These are phyloP conservation scores for Dascyllus trimaculatus DNA, from an alignment of 2,113 vertebrate species.

Conservation along the genomic window DNA sequence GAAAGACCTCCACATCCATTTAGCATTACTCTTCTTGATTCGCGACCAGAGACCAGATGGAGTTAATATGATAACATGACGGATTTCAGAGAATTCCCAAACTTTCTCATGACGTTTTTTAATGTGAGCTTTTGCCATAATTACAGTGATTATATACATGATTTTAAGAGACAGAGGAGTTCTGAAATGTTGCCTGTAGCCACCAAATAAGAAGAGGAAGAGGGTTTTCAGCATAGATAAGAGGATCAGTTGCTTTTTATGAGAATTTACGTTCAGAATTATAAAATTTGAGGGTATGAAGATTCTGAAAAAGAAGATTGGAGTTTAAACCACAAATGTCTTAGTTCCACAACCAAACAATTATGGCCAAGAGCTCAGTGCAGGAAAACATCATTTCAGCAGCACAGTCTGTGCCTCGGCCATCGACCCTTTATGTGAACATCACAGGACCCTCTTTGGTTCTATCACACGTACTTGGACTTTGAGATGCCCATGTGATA, in stretches of 20 bases:
- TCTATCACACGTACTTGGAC: constrained; percentile 51
- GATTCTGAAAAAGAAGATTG: constrained; percentile 39
- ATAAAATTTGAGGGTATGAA: constrained; percentile 30
- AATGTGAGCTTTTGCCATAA: constrained; percentile 43
- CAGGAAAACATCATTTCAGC: constrained; percentile 21
- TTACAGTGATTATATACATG: constrained; percentile 52
- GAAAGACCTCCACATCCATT: constrained; percentile 13
- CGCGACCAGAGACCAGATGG: constrained; percentile 26
- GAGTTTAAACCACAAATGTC: constrained; percentile 15
- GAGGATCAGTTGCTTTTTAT: constrained; percentile 27
- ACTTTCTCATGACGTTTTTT: constrained; percentile 34
- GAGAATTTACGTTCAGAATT: constrained; percentile 34
- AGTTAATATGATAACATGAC: constrained; percentile 35
- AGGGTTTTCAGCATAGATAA: constrained; percentile 20
- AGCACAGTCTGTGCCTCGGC: constrained; percentile 10
- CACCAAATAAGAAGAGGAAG: constrained; percentile 42
- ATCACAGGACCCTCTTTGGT: constrained; percentile 50
- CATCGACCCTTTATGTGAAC: constrained; percentile 40
- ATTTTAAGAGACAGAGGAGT: constrained; percentile 32
- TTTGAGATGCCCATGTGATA: constrained; percentile 75
- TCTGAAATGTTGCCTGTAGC: constrained; percentile 35
- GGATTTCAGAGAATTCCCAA: constrained; percentile 37
- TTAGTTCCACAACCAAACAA: constrained; percentile 29
- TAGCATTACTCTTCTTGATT: background rate
- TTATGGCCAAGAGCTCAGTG: constrained; percentile 20